Percentiles rank a stretch among this genome's conserved stretches.
Evolutionary conservation across 2,888 invertebrate genomes (phyloP).

Genomic region (Hydrotaea diabolus): DNA sequence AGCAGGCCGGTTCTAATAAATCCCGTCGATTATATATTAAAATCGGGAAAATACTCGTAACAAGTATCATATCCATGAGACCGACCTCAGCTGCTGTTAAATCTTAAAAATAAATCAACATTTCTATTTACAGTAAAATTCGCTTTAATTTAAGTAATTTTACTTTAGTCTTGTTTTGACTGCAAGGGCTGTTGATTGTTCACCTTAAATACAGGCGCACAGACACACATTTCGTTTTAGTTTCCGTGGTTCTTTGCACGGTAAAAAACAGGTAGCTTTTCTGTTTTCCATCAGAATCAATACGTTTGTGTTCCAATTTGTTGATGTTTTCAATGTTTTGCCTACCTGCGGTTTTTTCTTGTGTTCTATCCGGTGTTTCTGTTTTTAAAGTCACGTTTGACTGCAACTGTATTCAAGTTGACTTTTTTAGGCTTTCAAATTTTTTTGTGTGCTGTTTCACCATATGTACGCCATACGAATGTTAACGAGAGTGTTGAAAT

Average conservation of each 20-base stretch:
- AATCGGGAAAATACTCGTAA: too few species aligned
- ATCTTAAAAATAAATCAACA: too few species aligned
- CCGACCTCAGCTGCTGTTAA: too few species aligned
- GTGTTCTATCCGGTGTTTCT: not conserved
- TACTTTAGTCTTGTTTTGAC: too few species aligned
- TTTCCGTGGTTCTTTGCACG: not conserved
- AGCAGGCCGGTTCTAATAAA: too few species aligned
- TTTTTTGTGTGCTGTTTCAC: not conserved
- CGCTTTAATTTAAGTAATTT: too few species aligned
- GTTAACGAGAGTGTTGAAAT: not conserved
- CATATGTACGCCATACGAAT: not conserved
- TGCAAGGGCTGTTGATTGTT: too few species aligned
- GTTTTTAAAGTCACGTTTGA: constrained; percentile 12
- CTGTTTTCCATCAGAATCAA: not conserved
- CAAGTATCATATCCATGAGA: too few species aligned
- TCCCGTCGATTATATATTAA: too few species aligned
- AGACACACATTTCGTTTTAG: not conserved
- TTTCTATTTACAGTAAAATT: too few species aligned
- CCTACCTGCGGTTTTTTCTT: not conserved
- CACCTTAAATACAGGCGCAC: not conserved
- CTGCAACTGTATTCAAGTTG: not conserved
- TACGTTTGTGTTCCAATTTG: not conserved
- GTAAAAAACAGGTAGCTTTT: not conserved
- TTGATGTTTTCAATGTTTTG: not conserved
- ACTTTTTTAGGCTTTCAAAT: not conserved